Evolutionary conservation across 2,113 vertebrate species (phyloP).

Genomic region (Emydura subglobosa): DNA sequence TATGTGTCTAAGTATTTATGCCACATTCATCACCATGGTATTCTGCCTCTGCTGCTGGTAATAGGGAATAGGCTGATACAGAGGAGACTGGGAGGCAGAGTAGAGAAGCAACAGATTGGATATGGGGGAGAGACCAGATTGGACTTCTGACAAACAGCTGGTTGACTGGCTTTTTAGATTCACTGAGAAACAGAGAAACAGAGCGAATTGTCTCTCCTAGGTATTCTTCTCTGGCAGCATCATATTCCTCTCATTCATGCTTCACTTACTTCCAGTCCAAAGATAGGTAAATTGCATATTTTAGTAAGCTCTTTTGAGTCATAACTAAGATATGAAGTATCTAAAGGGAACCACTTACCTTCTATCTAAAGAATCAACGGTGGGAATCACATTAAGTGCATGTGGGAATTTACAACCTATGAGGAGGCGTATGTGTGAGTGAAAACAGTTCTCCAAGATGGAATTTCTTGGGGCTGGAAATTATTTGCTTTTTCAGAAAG

Average conservation of each 20-base stretch:
- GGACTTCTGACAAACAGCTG: neutral
- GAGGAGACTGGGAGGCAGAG: neutral
- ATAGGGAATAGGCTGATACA: neutral
- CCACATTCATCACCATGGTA: neutral
- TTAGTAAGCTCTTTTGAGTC: neutral
- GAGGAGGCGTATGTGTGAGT: no score
- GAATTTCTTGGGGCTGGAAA: neutral
- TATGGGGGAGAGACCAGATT: neutral
- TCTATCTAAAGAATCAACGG: neutral
- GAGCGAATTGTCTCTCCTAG: neutral
- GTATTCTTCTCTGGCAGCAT: neutral
- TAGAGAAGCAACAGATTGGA: neutral
- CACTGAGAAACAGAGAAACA: neutral
- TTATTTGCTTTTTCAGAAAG: neutral
- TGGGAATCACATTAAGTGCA: neutral
- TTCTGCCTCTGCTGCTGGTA: neutral
- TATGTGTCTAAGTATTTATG: neutral
- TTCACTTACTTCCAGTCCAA: neutral
- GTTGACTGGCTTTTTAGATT: neutral
- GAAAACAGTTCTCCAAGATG: neutral
- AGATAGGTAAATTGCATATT: neutral
- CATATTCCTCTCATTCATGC: neutral
- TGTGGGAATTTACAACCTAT: no score
- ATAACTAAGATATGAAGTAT: neutral
- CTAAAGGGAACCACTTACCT: neutral